A percentile compares a stretch with the other conserved stretches of the same genome.
phyloP scores from a whole-genome alignment of 2,888 invertebrate genomes.

The Eupithecia insigniata region DNA sequence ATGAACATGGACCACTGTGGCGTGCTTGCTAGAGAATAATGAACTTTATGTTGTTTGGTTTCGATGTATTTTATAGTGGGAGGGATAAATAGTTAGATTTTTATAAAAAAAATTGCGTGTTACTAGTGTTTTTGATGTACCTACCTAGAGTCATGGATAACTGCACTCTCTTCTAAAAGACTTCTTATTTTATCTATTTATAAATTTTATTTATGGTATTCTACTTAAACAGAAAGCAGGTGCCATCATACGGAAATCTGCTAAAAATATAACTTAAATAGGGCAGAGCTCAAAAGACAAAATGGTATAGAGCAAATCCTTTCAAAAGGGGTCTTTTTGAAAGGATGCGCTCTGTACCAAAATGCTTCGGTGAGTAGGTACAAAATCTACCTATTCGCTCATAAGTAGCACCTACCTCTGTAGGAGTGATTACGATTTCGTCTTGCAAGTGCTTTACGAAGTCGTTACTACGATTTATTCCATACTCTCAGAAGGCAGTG shows the following conservation, averaged over 20 bases:
- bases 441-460: background rate
- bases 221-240: background rate
- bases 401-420: background rate
- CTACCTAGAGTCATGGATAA: background rate
- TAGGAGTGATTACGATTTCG: background rate
- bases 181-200: no score
- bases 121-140: background rate
- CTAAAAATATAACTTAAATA: background rate
- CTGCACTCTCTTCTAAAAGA: background rate
- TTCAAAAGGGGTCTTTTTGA: background rate
- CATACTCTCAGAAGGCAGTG: background rate
- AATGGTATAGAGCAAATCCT: background rate
- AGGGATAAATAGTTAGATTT: background rate
- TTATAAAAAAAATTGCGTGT: background rate
- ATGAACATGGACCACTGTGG: background rate
- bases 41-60: background rate
- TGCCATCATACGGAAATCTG: background rate
- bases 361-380: background rate
- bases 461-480: slow-evolving; percentile 7
- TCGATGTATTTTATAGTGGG: background rate
- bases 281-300: background rate
- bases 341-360: background rate
- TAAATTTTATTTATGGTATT: no score
- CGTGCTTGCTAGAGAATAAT: background rate
- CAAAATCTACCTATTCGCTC: background rate